Base-by-base conservation (phyloP, 2,113 vertebrate genomes). In the Pica pica region DNA sequence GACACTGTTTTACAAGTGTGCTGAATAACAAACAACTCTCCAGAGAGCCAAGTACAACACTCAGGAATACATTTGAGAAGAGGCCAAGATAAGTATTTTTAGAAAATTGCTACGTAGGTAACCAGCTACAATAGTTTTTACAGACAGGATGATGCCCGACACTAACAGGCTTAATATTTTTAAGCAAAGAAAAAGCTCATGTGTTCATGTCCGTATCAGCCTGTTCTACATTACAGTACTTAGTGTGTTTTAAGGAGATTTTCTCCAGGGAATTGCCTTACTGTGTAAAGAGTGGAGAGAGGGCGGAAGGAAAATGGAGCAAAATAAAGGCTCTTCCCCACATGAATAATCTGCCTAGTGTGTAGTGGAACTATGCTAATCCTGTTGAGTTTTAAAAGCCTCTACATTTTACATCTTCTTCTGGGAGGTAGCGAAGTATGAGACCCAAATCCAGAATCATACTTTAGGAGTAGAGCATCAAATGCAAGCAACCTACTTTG, bases 11-110 rank as follows among this genome's bases (percentile, higher is more conserved):
- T 96, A 94, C 95, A 93, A 89, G 68, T 60, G 87, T 93, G 93
- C 95, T 96, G 96, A 97, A 96, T 95, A 97, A 94, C 93, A 98
- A 97, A 96, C 92, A 96, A 91, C 83, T 85, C 94, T 94, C 95
- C 81, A 89, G 94, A 97, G 95, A 97, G 59, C 75, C 93, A 94
- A 95, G 71, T 64, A 68, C 65, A 87, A 52, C 87, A 79, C 65
- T 95, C 74, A 95, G 74, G 61, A 94, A 95, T 92, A 89, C 69
- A 49, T 95, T 85, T 85, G 93, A 87, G 92, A 94, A 50, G 80
- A 94, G 87, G 50, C 60, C 85, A 65, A 94, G 61, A 60, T 52
- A 73, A 0, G 6, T 74, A 74, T 90, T 95, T 94, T 87, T 70
- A 90, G 89, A 91, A 91, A 94, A 95, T 87, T 80, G n/a, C 46